Evolutionary conservation across 2,797 vertebrate genomes (phyloP).

Genomic region (Catamblyrhynchus diadema): DNA sequence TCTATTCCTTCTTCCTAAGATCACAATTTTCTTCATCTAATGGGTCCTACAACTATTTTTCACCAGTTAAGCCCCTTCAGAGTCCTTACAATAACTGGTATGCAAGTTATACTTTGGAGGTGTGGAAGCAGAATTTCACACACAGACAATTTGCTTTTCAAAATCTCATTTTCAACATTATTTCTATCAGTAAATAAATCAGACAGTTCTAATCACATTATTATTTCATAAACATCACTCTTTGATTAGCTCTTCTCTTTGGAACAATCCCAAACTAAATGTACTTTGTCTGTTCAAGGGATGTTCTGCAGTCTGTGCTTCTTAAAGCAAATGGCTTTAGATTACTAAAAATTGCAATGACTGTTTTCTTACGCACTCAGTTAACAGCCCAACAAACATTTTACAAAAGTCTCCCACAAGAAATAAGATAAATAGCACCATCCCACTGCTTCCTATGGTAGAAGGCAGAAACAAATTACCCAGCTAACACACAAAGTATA

Average conservation of each 20-base stretch:
- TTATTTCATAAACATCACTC: slow-evolving; percentile 12
- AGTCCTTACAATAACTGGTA: neutral
- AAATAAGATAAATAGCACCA: slow-evolving; percentile 32
- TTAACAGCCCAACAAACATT: neutral
- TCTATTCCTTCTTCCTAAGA: neutral
- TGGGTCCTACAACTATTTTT: neutral
- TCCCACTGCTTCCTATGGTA: neutral
- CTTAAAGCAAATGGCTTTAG: slow-evolving; percentile 21
- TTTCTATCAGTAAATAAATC: slow-evolving; percentile 27
- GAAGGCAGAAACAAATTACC: slow-evolving; percentile 36
- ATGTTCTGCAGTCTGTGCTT: neutral
- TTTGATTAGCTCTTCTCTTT: slow-evolving; percentile 56
- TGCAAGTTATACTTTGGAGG: neutral
- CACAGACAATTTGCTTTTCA: neutral
- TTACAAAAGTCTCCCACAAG: neutral
- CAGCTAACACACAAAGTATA: slow-evolving; percentile 1
- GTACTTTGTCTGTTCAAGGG: neutral
- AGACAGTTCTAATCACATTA: neutral
- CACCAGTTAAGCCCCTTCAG: neutral
- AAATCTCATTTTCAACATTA: slow-evolving; percentile 8
- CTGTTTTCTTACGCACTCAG: neutral
- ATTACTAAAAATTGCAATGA: slow-evolving; percentile 22
- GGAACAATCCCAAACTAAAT: slow-evolving; percentile 6
- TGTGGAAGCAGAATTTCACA: neutral
- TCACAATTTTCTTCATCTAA: neutral